Evolutionary conservation across 2,888 invertebrate species (phyloP), one percentile per base, ranked within the genome.

Genomic region (Tricholauxania praeusta): DNA sequence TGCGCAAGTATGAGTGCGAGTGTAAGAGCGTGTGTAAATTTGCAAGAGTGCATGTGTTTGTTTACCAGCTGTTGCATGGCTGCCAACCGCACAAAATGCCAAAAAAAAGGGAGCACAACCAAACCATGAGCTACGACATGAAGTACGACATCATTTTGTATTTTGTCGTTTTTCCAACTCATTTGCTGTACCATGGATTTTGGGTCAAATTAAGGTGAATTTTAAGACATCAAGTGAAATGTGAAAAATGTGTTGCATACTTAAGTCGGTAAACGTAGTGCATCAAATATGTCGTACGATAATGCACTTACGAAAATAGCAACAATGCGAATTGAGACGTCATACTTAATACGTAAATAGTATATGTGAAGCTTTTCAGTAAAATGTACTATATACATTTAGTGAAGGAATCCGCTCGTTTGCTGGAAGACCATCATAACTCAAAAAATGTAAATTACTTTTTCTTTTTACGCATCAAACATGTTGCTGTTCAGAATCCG

Each of bases 1-100:
- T 60, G 15, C 57, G 47, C 67, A 64, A 62, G 70, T 28, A 28
- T 60, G 47, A 19, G 39, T 53, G 47, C 3, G 4, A 28, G 60
- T 66, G 52, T 15, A 39, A 39, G 22, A 47, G 32, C 22, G 22
- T 62, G 53, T n/a, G 53, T 67, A 39, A n/a, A 47, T 75, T 63
- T 22, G 63, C 55, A 12, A 2, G 7, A 52, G 49, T 63, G 15
- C 68, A 68, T 14, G n/a, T 32, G 22, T 14, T 28, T 66, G 28
- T 8, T 28, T 39, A 53, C 32, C 60, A 69, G 48, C 68, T 49
- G 68, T 59, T 68, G 57, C 68, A 59, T 49, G 57, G 22, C 32
- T 19, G 64, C 22, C 19, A 51, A 64, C 64, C 57, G 68, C 68
- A 68, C 47, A 14, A 64, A 48, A 28, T 67, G 67, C n/a, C 12